These are phyloP conservation scores for Pecten maximus DNA, from an alignment of 2,888 invertebrate species.

Conservation along the genomic window DNA sequence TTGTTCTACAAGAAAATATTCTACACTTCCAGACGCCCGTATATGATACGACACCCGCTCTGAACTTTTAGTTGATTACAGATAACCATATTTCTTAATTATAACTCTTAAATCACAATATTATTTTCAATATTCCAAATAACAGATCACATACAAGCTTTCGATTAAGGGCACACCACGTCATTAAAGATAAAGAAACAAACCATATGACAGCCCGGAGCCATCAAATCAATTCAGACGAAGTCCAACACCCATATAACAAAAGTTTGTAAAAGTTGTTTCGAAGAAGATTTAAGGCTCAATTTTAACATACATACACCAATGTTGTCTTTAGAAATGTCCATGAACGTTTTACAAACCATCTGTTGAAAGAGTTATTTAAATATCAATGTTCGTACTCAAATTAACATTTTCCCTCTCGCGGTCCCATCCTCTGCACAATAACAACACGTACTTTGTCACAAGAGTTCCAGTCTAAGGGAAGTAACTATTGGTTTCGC, in stretches of 20 bases:
- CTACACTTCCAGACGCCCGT: too few species aligned
- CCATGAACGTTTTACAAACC: background rate
- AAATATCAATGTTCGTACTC: background rate
- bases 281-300: background rate
- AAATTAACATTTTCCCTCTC: conserved; percentile 33
- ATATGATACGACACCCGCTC: too few species aligned
- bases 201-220: conserved; percentile 30
- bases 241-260: background rate
- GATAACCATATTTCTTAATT: background rate
- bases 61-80: too few species aligned
- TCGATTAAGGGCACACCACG: background rate
- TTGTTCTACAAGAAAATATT: too few species aligned
- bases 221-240: conserved; percentile 4
- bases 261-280: conserved; percentile 28
- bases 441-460: conserved; percentile 31
- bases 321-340: background rate
- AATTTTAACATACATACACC: background rate
- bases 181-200: conserved; percentile 13
- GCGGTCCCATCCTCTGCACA: conserved; percentile 19
- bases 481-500: background rate
- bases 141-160: background rate
- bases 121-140: background rate
- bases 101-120: background rate
- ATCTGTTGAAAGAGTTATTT: background rate
- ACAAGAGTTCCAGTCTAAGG: background rate